A percentile compares a stretch with the other conserved stretches of the same genome.
Conservation (phyloP, 1,140 invertebrate species). For the Drosophila takahashii region DNA sequence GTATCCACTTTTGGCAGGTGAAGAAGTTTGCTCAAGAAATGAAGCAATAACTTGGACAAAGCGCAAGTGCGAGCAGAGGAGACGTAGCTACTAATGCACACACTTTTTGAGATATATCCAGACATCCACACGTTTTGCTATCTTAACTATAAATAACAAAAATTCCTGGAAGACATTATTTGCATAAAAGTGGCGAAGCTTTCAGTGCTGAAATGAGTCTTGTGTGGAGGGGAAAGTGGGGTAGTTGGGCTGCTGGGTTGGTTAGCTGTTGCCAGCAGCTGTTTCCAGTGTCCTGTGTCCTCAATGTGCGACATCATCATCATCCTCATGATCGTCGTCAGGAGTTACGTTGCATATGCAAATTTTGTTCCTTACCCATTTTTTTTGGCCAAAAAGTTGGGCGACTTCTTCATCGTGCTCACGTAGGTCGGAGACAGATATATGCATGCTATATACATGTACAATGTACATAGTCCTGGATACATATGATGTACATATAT, state of each 20-base stretch:
- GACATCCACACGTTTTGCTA: slow-evolving; percentile 79
- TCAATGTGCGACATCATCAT: slow-evolving; percentile 44
- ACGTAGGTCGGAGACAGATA: slow-evolving; percentile 53
- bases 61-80: slow-evolving; percentile 8
- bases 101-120: slow-evolving; percentile 63
- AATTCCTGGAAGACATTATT: slow-evolving; percentile 83
- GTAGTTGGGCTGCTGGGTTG: neutral
- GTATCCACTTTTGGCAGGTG: slow-evolving; percentile 50
- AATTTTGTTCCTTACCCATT: slow-evolving; percentile 54
- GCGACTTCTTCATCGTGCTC: slow-evolving; percentile 58
- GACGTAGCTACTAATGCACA: slow-evolving; percentile 64
- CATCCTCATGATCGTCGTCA: slow-evolving; percentile 66
- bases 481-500: slow-evolving; percentile 37
- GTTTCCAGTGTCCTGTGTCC: slow-evolving; percentile 63
- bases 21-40: slow-evolving; percentile 67
- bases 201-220: slow-evolving; percentile 26
- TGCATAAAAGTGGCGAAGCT: slow-evolving; percentile 81
- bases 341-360: slow-evolving; percentile 76
- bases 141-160: slow-evolving; percentile 83
- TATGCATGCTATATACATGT: slow-evolving; percentile 28
- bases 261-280: slow-evolving; percentile 52
- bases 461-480: slow-evolving; percentile 5
- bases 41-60: slow-evolving; percentile 75
- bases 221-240: neutral
- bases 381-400: slow-evolving; percentile 70